Evolutionary conservation across 2,888 invertebrate genomes (phyloP).

Genomic region (Oscheius myriophilus): DNA sequence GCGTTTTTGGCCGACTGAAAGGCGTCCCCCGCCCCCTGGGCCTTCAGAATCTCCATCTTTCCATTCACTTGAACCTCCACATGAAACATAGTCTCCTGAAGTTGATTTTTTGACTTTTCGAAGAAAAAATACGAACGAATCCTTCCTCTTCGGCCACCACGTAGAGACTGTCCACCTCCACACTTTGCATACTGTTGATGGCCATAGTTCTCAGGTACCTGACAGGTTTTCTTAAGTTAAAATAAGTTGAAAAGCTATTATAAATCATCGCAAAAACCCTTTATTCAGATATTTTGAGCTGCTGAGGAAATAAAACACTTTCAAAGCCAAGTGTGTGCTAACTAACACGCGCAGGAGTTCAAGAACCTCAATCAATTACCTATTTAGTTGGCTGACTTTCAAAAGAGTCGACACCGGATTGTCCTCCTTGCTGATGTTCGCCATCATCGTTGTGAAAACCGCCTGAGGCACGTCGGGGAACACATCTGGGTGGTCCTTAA

Average conservation of each 20-base stretch:
- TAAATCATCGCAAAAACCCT: background rate
- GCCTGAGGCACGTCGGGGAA: too few species aligned
- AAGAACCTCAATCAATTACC: background rate
- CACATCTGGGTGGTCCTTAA: too few species aligned
- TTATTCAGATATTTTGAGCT: background rate
- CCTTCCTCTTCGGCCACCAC: slow-evolving; percentile 16
- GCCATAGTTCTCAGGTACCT: slow-evolving; percentile 4
- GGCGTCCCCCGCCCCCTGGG: slow-evolving; percentile 5
- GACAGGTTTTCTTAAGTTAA: too few species aligned
- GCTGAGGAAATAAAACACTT: too few species aligned
- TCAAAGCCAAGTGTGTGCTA: too few species aligned
- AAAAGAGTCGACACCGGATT: slow-evolving; percentile 12
- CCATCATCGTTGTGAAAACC: too few species aligned
- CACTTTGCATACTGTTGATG: slow-evolving; percentile 8
- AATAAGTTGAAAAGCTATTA: background rate
- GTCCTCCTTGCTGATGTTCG: too few species aligned
- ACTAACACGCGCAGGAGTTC: too few species aligned
- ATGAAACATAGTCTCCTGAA: slow-evolving; percentile 10
- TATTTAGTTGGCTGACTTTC: slow-evolving; percentile 16
- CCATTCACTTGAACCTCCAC: slow-evolving; percentile 19
- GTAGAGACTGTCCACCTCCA: slow-evolving; percentile 15
- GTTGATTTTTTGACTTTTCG: background rate
- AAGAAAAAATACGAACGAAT: background rate
- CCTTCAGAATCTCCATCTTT: slow-evolving; percentile 4
- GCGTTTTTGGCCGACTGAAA: slow-evolving; percentile 12